Evolutionary conservation across 2,888 invertebrate genomes (phyloP), one percentile per base, ranked within the genome.

Genomic region (Drosophila seclusa): DNA sequence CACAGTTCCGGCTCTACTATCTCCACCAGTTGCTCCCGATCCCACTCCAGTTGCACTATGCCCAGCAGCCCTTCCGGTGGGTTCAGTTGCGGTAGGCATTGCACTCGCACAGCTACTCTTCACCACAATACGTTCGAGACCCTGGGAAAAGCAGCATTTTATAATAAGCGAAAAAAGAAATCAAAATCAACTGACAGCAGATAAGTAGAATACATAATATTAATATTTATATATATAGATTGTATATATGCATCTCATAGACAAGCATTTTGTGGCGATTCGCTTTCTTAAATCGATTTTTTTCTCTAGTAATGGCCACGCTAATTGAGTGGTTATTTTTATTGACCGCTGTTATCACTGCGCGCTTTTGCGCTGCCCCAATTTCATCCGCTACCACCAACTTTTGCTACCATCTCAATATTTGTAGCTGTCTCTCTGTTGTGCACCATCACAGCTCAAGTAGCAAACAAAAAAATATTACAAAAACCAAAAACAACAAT

Each of bases 111-210:
- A 62, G 61, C 86, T 84, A 66, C 89, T 84, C n/a, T 76, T 94
- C 57, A 95, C 93, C 60, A 97, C 94, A 66, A 97, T 93, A 82
- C 97, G 93, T 92, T 97, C 97, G 71, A 97, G 93, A 42, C 96
- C 96, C 94, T 93, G 80, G 68, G 45, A 62, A 67, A 77, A 63
- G 64, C 65, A 61, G 16, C 16, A 45, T 45, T 29, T n/a, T 29
- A 13, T 29, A n/a, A 36, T 18, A 29, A 63, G 62, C n/a, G 36
- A 29, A 53, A 53, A 67, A 57, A 68, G 10, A 76, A 64, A 64
- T 57, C 49, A 49, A 72, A 63, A 69, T 48, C 32, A 60, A 62
- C 61, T 62, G 57, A 62, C 36, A 55, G 31, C 60, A 59, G 49
- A 61, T 59, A 67, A 21, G 24, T 68, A 38, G 67, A 62, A 21